Evolutionary conservation across 1,140 invertebrate genomes (phyloP).

Genomic region (Aradophagus sp.): DNA sequence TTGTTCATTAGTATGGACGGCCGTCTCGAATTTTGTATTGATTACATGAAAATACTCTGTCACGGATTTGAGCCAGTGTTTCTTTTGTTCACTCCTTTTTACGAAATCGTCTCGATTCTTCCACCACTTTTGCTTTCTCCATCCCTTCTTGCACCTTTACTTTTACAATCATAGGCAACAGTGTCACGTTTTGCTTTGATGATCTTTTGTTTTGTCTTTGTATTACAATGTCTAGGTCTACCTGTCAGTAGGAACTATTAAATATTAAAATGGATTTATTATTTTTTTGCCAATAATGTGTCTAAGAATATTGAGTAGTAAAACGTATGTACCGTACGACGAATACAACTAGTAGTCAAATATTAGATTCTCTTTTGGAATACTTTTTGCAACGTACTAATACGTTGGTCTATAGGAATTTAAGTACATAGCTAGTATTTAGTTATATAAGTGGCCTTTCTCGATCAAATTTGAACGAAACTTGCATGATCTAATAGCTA

Average conservation of each 20-base stretch:
- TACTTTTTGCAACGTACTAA: slow-evolving; percentile 50
- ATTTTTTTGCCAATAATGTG: slow-evolving; percentile 52
- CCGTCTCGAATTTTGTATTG: slow-evolving; percentile 56
- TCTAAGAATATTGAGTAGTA: slow-evolving; percentile 55
- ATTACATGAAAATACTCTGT: slow-evolving; percentile 56
- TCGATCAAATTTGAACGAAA: slow-evolving; percentile 50
- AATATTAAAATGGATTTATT: slow-evolving; percentile 57
- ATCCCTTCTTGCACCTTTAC: too few species aligned
- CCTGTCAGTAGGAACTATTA: slow-evolving; percentile 55
- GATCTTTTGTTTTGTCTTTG: too few species aligned
- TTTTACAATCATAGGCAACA: too few species aligned
- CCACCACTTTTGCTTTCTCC: too few species aligned
- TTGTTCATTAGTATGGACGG: slow-evolving; percentile 57
- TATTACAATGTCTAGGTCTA: slow-evolving; percentile 51
- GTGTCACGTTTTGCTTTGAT: slow-evolving; percentile 16
- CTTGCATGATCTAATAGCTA: slow-evolving; percentile 45
- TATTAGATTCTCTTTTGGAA: slow-evolving; percentile 48
- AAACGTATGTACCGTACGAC: slow-evolving; percentile 45
- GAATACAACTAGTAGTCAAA: slow-evolving; percentile 53
- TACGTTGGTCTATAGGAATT: slow-evolving; percentile 50
- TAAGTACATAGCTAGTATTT: slow-evolving; percentile 45
- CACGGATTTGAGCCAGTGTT: slow-evolving; percentile 51
- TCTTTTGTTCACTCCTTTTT: too few species aligned
- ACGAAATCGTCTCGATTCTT: too few species aligned
- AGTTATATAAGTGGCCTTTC: slow-evolving; percentile 39